phyloP scores from a whole-genome alignment of 2,797 vertebrate species.

The Danio tinwini region DNA sequence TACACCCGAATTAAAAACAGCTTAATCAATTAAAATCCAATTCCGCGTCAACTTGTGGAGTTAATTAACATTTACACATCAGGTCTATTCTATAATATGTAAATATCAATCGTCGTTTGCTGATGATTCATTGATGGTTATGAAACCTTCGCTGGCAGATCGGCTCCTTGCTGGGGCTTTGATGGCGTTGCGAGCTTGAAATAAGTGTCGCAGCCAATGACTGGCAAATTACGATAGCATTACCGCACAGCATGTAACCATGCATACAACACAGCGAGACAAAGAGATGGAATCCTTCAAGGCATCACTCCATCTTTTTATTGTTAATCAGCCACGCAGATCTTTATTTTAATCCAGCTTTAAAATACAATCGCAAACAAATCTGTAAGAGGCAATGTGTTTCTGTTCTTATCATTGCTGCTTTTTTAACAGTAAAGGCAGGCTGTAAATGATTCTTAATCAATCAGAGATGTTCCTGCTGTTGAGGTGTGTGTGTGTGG shows the following conservation, averaged over 20 bases:
- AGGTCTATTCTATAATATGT: neutral
- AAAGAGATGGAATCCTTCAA: slow-evolving; percentile 12
- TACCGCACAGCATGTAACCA: slow-evolving; percentile 56
- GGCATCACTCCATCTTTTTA: slow-evolving; percentile 5
- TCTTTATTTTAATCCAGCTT: slow-evolving; percentile 20
- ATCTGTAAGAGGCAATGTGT: neutral
- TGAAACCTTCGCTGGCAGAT: slow-evolving; percentile 12
- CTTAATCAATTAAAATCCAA: neutral
- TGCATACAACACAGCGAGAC: slow-evolving; percentile 33
- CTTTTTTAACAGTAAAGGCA: neutral
- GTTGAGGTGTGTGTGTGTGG: slow-evolving; percentile 31
- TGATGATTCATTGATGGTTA: slow-evolving; percentile 34
- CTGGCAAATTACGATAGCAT: slow-evolving; percentile 57
- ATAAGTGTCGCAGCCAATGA: slow-evolving; percentile 42
- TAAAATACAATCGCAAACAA: neutral
- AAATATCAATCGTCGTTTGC: slow-evolving; percentile 15
- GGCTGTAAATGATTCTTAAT: slow-evolving; percentile 29
- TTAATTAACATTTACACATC: slow-evolving; percentile 2
- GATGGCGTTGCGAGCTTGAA: slow-evolving; percentile 40
- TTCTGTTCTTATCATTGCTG: neutral
- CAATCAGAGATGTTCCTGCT: slow-evolving; percentile 40
- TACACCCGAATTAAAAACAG: neutral
- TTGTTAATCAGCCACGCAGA: slow-evolving; percentile 37
- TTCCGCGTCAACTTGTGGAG: neutral
- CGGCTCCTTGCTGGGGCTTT: slow-evolving; percentile 43